phyloP scores from a whole-genome alignment of 1,140 invertebrate species.

The Anagrus nilaparvatae region DNA sequence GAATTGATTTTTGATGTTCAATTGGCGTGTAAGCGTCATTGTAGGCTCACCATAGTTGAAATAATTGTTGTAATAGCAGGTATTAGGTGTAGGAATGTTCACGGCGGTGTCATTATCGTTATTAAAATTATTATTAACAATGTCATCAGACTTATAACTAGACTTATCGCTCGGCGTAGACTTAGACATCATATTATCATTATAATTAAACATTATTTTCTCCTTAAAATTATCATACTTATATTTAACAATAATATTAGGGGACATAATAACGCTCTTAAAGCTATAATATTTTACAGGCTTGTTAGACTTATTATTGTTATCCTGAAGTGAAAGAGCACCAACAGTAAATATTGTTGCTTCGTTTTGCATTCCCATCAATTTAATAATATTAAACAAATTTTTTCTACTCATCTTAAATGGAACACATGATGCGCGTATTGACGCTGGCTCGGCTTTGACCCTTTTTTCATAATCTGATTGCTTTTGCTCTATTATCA shows the following conservation, averaged over 20 bases:
- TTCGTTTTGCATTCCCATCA: too few species aligned
- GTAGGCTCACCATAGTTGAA: constrained; percentile 33
- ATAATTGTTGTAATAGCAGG: constrained; percentile 21
- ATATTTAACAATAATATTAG: too few species aligned
- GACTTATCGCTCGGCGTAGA: constrained; percentile 34
- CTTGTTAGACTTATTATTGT: constrained; percentile 43
- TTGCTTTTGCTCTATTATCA: background rate
- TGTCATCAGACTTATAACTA: constrained; percentile 37
- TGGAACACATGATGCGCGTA: constrained; percentile 41
- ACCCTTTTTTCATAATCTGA: too few species aligned
- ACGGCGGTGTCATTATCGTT: constrained; percentile 18
- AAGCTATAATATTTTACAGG: constrained; percentile 40
- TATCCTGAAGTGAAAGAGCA: constrained; percentile 46
- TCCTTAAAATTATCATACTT: constrained; percentile 1
- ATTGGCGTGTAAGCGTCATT: constrained; percentile 44
- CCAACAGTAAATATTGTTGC: constrained; percentile 45
- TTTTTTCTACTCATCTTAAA: constrained; percentile 38
- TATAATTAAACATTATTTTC: too few species aligned
- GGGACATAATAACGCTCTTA: constrained; percentile 28
- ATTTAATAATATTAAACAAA: too few species aligned
- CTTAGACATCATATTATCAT: constrained; percentile 38
- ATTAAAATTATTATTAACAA: constrained; percentile 15
- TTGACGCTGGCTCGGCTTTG: constrained; percentile 35
- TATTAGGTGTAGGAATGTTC: constrained; percentile 42
- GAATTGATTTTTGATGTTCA: constrained; percentile 41